Evolutionary conservation across 2,888 invertebrate species (phyloP), one percentile per base, ranked within the genome.

Genomic region (Tromatobia lineatoria): DNA sequence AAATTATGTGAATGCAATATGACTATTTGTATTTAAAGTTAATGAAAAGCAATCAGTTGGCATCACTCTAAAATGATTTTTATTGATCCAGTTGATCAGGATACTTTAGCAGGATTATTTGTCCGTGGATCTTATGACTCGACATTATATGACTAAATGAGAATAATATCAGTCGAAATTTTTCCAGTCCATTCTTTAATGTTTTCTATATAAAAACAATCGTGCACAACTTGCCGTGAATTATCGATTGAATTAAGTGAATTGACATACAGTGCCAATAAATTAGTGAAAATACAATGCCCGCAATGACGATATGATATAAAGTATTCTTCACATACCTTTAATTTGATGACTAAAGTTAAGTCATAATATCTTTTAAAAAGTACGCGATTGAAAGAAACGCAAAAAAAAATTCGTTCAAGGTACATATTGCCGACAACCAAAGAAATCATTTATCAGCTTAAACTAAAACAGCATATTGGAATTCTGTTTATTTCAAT

Each of bases 271-370:
- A 38, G 54, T 70, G 52, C 34, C 20, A 54, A 57, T 42, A 34
- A 34, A 2, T 20, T 59, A 38, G 15, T 47, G 42, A 42, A 38
- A 20, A 23, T 34, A 23, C 50, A 3, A 38, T 10, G 25, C 25
- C 45, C 29, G 73, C 45, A 25, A 59, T 25, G 59, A 59, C 23
- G 29, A 57, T 47, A 45, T 45, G 18, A 73, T 45, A 57, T 73
- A 15, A n/a, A n/a, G 25, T 7, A n/a, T 59, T 69, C 13, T 25
- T 57, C 45, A 70, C 71, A 45, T 71, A 71, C 71, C 25, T 71
- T 38, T 18, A 23, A 45, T 13, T 23, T 42, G 57, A 57, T 45
- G 71, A 71, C n/a, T 57, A 57, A 57, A 42, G 38, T 15, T 34
- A 34, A n/a, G n/a, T 15, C 0, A 34, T 18, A 61, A 34, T 34